Percentiles rank a stretch among this genome's conserved stretches.
Evolutionary conservation across 2,113 vertebrate species (phyloP).

Genomic region (Centrocercus urophasianus): DNA sequence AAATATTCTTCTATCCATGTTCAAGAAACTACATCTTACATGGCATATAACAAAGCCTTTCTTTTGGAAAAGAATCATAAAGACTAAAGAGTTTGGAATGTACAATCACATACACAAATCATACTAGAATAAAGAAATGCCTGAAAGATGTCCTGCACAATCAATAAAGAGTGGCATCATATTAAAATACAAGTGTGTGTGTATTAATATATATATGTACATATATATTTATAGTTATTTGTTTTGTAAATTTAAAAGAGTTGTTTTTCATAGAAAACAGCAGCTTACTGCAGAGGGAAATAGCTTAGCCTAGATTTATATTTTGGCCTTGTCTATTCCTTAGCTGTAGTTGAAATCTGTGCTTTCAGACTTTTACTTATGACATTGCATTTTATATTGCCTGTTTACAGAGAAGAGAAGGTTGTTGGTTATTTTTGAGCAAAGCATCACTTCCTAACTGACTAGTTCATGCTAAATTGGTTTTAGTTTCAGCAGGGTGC

Average conservation of each 20-base stretch:
- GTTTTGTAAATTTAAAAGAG: neutral
- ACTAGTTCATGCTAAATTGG: neutral
- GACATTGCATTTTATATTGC: neutral
- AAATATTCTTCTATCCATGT: accelerated
- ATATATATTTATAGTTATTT: neutral
- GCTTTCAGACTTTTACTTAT: neutral
- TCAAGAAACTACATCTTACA: accelerated
- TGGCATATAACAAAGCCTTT: neutral
- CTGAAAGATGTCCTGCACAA: neutral
- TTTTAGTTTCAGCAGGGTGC: neutral
- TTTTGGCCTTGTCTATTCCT: neutral
- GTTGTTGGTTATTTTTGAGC: neutral
- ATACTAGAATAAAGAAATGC: neutral
- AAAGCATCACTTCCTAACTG: neutral
- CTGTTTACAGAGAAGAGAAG: neutral
- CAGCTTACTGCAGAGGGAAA: neutral
- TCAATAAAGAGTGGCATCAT: neutral
- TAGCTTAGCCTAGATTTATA: neutral
- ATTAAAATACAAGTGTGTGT: neutral
- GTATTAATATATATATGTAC: too few relatives aligned
- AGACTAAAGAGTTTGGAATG: neutral
- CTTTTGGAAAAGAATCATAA: neutral
- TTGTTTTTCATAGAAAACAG: neutral
- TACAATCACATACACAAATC: neutral
- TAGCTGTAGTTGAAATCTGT: neutral